These are phyloP conservation scores for Actinemys pallida DNA, from an alignment of 2,113 vertebrate genomes.

Conservation along the genomic window DNA sequence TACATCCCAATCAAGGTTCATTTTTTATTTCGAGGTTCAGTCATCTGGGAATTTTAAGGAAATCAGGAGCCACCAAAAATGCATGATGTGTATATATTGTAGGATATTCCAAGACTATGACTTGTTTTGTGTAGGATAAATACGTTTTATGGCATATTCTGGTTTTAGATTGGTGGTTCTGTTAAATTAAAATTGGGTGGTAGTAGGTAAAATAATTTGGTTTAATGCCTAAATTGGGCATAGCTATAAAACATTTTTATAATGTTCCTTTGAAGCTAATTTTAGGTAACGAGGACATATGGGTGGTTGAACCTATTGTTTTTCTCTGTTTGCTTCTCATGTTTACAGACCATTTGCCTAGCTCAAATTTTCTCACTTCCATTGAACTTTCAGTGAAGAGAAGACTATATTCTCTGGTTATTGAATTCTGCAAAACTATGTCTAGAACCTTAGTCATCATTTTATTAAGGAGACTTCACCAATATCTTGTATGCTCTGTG, in stretches of 20 bases:
- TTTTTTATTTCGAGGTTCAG: not conserved
- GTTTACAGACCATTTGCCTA: slow-evolving; percentile 60
- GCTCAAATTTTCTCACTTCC: not conserved
- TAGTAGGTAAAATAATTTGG: not conserved
- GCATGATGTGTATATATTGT: not conserved
- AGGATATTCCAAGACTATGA: not conserved
- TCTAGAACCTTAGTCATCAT: not conserved
- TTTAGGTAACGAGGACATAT: slow-evolving; percentile 6
- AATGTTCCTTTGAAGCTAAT: slow-evolving; percentile 17
- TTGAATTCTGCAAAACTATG: not conserved
- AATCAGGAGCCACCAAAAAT: not conserved
- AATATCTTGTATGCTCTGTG: not conserved
- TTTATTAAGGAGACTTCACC: not conserved
- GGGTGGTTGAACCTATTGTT: slow-evolving; percentile 5
- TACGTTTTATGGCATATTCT: not conserved
- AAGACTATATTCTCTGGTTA: not conserved
- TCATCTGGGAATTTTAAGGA: not conserved
- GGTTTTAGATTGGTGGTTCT: not conserved
- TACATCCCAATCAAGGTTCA: not conserved
- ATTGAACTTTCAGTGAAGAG: slow-evolving; percentile 9
- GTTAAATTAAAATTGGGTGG: not conserved
- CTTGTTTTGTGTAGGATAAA: not conserved
- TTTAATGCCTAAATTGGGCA: not conserved
- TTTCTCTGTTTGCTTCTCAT: slow-evolving; percentile 43
- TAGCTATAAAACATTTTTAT: not conserved